phyloP scores from a whole-genome alignment of 2,113 vertebrate species.

The Dipodomys stephensi region DNA sequence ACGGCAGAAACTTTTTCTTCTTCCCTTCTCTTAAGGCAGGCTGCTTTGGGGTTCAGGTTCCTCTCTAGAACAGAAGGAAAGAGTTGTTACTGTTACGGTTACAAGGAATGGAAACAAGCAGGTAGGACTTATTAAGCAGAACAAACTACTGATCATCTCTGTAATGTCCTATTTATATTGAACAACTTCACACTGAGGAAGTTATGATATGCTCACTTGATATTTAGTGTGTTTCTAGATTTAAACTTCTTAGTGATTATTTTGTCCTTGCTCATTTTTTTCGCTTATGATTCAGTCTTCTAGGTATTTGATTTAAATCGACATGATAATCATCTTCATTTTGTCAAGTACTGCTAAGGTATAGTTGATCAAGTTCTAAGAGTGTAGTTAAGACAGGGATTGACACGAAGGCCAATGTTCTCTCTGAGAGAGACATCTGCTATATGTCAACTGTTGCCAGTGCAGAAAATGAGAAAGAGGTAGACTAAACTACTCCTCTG shows the following conservation, averaged over 20 bases:
- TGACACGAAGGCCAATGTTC: not conserved
- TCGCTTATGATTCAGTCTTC: not conserved
- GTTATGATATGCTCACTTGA: not conserved
- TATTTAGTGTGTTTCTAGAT: not conserved
- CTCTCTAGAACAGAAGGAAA: conserved; percentile 89
- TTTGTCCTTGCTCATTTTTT: conserved; percentile 37
- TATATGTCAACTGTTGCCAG: not conserved
- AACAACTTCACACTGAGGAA: not conserved
- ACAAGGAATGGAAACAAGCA: not conserved
- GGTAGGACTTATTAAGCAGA: not conserved
- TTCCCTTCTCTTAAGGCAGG: conserved; percentile 99
- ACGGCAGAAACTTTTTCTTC: conserved; percentile 97
- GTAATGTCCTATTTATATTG: not conserved
- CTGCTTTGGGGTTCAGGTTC: conserved; percentile 99
- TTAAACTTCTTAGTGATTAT: not conserved
- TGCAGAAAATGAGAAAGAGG: not conserved
- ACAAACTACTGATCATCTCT: not conserved
- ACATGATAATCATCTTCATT: not conserved
- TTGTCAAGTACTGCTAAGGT: not conserved
- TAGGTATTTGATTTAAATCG: conserved; percentile 9
- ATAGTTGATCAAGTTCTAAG: not conserved
- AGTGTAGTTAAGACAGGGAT: not conserved
- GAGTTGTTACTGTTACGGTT: conserved; percentile 1
- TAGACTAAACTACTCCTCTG: not conserved
- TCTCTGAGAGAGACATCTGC: not conserved